phyloP scores from a whole-genome alignment of 2,888 invertebrate genomes.

The Meteorus cinctellus region DNA sequence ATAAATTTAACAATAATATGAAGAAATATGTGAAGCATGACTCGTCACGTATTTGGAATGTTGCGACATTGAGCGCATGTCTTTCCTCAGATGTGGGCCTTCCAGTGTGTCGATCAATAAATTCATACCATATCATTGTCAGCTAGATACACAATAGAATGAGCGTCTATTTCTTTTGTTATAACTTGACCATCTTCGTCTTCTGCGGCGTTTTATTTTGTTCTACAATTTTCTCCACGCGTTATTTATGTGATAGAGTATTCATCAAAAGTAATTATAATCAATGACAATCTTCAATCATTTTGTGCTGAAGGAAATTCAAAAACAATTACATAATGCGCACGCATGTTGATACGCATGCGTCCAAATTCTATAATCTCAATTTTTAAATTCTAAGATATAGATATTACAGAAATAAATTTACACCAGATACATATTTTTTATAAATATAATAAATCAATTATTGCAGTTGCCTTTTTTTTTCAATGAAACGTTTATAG shows the following conservation, averaged over 20 bases:
- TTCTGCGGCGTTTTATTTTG: no score
- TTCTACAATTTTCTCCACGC: no score
- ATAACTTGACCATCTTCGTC: neutral
- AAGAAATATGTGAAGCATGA: constrained; percentile 62
- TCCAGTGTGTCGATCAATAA: constrained; percentile 49
- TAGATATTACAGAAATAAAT: no score
- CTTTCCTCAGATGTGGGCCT: constrained; percentile 15
- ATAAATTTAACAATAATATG: constrained; percentile 60
- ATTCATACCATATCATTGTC: neutral
- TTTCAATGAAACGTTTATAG: neutral
- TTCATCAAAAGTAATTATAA: no score
- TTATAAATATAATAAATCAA: neutral
- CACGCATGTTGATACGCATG: no score
- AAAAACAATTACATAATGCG: no score
- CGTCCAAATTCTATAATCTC: no score
- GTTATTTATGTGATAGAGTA: no score
- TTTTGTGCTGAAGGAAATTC: no score
- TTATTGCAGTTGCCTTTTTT: neutral
- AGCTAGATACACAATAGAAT: neutral
- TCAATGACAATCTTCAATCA: no score
- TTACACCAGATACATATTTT: neutral
- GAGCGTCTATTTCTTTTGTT: neutral
- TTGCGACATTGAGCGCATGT: constrained; percentile 50
- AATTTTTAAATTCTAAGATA: no score
- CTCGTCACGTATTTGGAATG: constrained; percentile 42